A percentile compares a stretch with the other conserved stretches of the same genome.
Evolutionary conservation across 1,140 invertebrate species (phyloP).

Genomic region (Panulirus ornatus): DNA sequence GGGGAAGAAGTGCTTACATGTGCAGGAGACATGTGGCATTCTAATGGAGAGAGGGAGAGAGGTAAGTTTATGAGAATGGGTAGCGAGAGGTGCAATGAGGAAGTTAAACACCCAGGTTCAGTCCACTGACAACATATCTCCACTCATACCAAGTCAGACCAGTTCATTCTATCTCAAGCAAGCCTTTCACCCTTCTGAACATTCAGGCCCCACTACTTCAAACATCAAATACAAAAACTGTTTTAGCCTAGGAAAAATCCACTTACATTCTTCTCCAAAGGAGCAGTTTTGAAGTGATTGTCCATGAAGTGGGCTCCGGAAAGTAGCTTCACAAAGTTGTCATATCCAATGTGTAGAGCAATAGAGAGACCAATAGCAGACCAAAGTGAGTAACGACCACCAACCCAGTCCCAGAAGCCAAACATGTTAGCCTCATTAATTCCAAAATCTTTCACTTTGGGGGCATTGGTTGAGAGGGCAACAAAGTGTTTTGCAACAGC

Average conservation of each 20-base stretch:
- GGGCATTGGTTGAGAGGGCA: conserved; percentile 95
- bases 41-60: no score
- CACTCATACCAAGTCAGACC: no score
- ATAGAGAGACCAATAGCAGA: conserved; percentile 93
- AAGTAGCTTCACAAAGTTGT: conserved; percentile 96
- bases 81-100: no score
- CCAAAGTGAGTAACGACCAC: conserved; percentile 85
- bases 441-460: conserved; percentile 97
- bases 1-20: no score
- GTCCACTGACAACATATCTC: no score
- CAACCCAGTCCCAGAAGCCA: conserved; percentile 99
- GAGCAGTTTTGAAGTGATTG: conserved; percentile 92
- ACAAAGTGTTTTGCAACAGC: conserved; percentile 98
- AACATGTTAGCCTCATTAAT: conserved; percentile 99
- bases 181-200: no score
- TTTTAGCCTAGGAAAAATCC: conserved; percentile 17
- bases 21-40: no score
- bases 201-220: no score
- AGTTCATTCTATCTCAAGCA: no score
- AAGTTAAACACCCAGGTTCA: no score
- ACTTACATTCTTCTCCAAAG: conserved; percentile 95
- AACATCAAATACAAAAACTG: no score
- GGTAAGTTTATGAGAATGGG: no score
- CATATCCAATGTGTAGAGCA: conserved; percentile 94
- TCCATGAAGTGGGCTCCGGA: conserved; percentile 92